Percentiles rank a stretch among this genome's conserved stretches.
These are phyloP conservation scores for Acestrorhynchus altus DNA, from an alignment of 2,797 vertebrate genomes.

Conservation along the genomic window DNA sequence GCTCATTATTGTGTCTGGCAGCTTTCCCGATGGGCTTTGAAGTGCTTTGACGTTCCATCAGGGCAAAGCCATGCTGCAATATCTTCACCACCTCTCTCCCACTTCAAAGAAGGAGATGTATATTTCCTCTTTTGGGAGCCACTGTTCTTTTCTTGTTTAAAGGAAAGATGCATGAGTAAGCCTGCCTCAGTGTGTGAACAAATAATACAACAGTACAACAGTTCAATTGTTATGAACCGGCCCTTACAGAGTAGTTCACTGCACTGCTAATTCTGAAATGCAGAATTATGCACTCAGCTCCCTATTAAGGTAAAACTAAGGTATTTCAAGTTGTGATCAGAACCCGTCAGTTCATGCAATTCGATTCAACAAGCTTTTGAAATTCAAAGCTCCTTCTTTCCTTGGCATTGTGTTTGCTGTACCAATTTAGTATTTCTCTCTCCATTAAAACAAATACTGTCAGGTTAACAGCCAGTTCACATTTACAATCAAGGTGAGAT, in stretches of 20 bases:
- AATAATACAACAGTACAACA: not conserved
- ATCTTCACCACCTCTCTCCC: slow-evolving; percentile 50
- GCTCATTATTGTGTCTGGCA: slow-evolving; percentile 65
- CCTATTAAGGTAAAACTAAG: not conserved
- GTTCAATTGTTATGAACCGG: no score
- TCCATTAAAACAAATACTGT: no score
- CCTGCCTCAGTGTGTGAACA: not conserved
- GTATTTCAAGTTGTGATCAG: no score
- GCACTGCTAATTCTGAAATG: not conserved
- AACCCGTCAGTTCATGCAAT: no score
- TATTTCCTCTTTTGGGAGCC: slow-evolving; percentile 54
- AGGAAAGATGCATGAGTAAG: not conserved
- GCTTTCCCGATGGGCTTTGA: slow-evolving; percentile 70
- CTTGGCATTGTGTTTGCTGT: no score
- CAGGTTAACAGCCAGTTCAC: no score
- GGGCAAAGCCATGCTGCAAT: slow-evolving; percentile 50
- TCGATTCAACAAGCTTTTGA: no score
- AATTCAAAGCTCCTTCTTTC: no score
- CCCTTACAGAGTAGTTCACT: no score
- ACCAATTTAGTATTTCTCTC: no score
- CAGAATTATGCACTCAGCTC: not conserved
- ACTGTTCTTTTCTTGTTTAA: not conserved
- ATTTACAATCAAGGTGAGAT: no score
- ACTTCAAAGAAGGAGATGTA: slow-evolving; percentile 67
- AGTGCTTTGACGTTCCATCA: slow-evolving; percentile 65